Base-by-base conservation (phyloP, 2,797 vertebrate genomes). In the Rhinella marina region DNA sequence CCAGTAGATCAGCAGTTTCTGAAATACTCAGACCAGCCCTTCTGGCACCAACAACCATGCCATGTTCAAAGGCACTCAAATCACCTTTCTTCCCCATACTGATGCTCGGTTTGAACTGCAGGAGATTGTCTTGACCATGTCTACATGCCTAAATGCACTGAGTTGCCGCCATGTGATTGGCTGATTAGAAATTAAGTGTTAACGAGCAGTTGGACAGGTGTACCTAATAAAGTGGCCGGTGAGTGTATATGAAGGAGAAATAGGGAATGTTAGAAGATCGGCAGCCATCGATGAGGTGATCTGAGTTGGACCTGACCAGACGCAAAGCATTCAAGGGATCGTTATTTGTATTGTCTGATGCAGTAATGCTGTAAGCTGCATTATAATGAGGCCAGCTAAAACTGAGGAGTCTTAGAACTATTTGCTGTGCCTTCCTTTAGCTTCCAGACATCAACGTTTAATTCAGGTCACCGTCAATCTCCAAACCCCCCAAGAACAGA, bases 381-480 rank as follows among this genome's bases (percentile, higher is more conserved):
- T 57, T 73, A 84, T 73, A 84, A 73, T 73, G 82, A 84, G 82
- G 73, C 23, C 59, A 41, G 21, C 54, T 32, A 73, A n/a, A 56
- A 82, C 62, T 29, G 62, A 52, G 12, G 32, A 73, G 66, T 13
- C 50, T 23, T 52, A 73, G 52, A 84, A 57, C 66, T 32, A 7
- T 73, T 54, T 83, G 19, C 68, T 73, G 25, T 25, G 23, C 50
- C 52, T 32, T 56, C 50, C 3, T 11, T 56, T 52, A 21, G 66
- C 66, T 72, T 57, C 25, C 66, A 70, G 68, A 72, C 66, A 41
- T 23, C 66, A 83, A 62, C 62, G 52, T 82, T 50, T 64, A 81
- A 81, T 81, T 81, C 61, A 81, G 59, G 59, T 81, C 80, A 81
- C 56, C 23, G 21, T 32, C 80, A 81, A 64, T 48, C 80, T 48